Conservation (phyloP, 2,113 vertebrate genomes). For the Eclectus roratus region DNA sequence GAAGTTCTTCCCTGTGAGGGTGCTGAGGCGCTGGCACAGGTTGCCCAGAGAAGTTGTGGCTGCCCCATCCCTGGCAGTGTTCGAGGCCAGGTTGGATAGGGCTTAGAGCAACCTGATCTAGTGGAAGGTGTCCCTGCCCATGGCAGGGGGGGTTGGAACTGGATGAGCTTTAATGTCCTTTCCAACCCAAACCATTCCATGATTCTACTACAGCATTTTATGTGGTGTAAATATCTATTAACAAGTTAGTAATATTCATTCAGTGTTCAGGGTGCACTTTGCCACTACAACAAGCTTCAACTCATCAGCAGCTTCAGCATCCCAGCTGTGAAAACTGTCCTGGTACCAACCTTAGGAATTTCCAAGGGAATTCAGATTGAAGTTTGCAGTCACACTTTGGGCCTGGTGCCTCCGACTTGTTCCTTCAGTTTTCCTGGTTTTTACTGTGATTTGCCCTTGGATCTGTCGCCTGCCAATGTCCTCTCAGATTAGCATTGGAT, state of each 20-base stretch:
- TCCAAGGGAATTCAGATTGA: neutral
- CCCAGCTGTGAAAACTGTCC: neutral
- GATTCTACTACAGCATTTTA: neutral
- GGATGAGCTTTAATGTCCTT: neutral
- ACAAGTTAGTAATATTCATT: neutral
- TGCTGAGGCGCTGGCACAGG: neutral
- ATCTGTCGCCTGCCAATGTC: neutral
- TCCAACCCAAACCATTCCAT: neutral
- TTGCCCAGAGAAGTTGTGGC: neutral
- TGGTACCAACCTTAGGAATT: neutral
- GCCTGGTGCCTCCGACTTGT: neutral
- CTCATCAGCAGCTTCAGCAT: neutral
- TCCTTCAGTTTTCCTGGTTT: neutral
- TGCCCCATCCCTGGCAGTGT: neutral
- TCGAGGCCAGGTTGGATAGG: neutral
- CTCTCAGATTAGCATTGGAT: neutral
- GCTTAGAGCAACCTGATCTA: neutral
- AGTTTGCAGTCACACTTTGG: neutral
- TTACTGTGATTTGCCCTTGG: neutral
- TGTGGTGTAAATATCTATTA: neutral
- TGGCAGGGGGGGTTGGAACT: neutral
- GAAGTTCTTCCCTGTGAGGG: neutral
- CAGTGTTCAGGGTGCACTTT: neutral
- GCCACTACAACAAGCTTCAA: neutral
- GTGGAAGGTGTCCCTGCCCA: neutral